These are phyloP conservation scores for Caenorhabditis doughertyi DNA, from an alignment of 2,888 invertebrate species.

Conservation along the genomic window DNA sequence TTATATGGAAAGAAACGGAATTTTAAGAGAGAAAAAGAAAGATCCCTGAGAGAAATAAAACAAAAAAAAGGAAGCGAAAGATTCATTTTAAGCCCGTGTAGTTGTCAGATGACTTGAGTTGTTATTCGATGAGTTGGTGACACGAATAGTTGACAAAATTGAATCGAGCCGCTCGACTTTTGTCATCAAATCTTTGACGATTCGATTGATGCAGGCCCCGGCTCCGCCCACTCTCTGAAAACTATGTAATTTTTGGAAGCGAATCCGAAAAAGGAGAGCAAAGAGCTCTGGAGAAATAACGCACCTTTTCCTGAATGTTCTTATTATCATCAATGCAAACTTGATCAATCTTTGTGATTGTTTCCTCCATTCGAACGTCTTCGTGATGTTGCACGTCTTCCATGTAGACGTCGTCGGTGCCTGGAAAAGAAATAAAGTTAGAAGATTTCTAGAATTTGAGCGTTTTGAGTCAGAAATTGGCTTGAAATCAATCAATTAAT, in stretches of 20 bases:
- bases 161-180: constrained; percentile 63
- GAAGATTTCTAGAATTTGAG: too few species aligned
- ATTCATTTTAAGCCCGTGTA: too few species aligned
- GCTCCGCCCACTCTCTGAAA: constrained; percentile 50
- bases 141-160: constrained; percentile 59
- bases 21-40: too few species aligned
- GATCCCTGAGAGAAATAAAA: too few species aligned
- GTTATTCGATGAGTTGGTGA: too few species aligned
- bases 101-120: too few species aligned
- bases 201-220: constrained; percentile 55
- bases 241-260: neutral
- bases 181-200: constrained; percentile 59
- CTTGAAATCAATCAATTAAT: too few species aligned
- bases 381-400: constrained; percentile 48
- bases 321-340: constrained; percentile 53
- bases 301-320: constrained; percentile 46
- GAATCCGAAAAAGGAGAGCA: neutral
- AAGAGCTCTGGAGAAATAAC: too few species aligned
- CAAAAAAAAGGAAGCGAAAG: too few species aligned
- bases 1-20: too few species aligned
- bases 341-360: constrained; percentile 40
- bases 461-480: too few species aligned
- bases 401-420: constrained; percentile 56
- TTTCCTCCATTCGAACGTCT: constrained; percentile 51
- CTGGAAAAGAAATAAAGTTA: constrained; percentile 11